Percentiles rank a stretch among this genome's conserved stretches.
These are phyloP conservation scores for Brotula barbata DNA, from an alignment of 2,797 vertebrate species.

Conservation along the genomic window DNA sequence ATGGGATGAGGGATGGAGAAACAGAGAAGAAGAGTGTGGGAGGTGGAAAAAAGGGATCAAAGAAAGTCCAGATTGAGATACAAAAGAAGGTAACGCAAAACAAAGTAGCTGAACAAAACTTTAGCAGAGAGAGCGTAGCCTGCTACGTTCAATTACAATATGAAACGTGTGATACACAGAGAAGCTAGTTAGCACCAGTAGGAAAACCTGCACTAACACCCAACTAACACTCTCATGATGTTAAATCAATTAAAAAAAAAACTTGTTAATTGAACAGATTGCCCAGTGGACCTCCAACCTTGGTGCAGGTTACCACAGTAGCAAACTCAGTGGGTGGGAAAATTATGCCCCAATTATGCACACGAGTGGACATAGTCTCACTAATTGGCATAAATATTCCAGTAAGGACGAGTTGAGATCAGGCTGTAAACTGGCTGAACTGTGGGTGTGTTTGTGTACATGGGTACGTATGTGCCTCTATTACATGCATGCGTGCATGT, in stretches of 20 bases:
- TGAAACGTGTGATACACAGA: slow-evolving; percentile 60
- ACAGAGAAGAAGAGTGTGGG: background rate
- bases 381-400: slow-evolving; percentile 27
- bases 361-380: slow-evolving; percentile 20
- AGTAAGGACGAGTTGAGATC: background rate
- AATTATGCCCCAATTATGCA: slow-evolving; percentile 1
- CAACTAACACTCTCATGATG: slow-evolving; percentile 63
- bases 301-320: slow-evolving; percentile 8
- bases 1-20: slow-evolving; percentile 9
- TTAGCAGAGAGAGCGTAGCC: slow-evolving; percentile 36
- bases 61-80: slow-evolving; percentile 4
- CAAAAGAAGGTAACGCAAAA: slow-evolving; percentile 3
- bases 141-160: slow-evolving; percentile 42
- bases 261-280: slow-evolving; percentile 71
- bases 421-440: slow-evolving; percentile 3
- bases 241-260: slow-evolving; percentile 71
- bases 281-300: slow-evolving; percentile 48
- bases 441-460: background rate
- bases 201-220: slow-evolving; percentile 62
- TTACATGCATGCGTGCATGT: background rate
- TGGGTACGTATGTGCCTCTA: background rate
- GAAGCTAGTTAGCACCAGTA: slow-evolving; percentile 73
- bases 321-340: slow-evolving; percentile 29
- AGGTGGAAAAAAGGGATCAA: slow-evolving; percentile 4
- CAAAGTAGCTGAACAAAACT: slow-evolving; percentile 22